Base-by-base conservation (phyloP, 2,113 vertebrate species). In the Sebastes schlegelii region DNA sequence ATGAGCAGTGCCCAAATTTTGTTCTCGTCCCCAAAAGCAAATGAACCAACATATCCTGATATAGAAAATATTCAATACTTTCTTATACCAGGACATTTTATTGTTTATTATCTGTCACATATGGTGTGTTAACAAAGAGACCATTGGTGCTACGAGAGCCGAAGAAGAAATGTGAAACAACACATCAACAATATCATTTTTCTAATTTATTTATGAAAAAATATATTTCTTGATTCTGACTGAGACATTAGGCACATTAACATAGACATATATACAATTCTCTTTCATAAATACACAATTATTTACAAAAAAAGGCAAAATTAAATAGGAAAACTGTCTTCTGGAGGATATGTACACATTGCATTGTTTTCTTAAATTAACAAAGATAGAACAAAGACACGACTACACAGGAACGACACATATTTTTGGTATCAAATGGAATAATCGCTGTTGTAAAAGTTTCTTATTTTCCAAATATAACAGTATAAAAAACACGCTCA, bases 141-240 rank as follows among this genome's bases (percentile, higher is more conserved):
- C 1, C 3, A 26, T 48, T 16, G 65, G 21, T 9, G 45, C 13
- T 21, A 17, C 3, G 46, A 67, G 21, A 51, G 21, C 63, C 21
- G 43, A 48, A 14, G 12, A 74, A 63, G n/a, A 66, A 77, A 66
- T 1, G n/a, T 42, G 9, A 72, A 48, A 65, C 61, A 45, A 48
- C 45, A 70, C 66, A 19, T 8, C 4, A 17, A 73, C 43, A 10
- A 76, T 16, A n/a, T 79, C 65, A 71, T 92, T 94, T 94, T 93
- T 84, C 58, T 71, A 69, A 87, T 95, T 95, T 96, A 94, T 95
- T 95, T 95, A 92, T 90, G 91, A 94, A 95, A 95, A 95, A 94
- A 96, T 94, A 95, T 92, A 95, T 86, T 92, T 92, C 87, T 83
- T 87, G 86, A 93, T 91, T 94, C 85, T 82, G 85, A 87, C 77